Evolutionary conservation across 2,888 invertebrate genomes (phyloP).

Genomic region (Gastracanthus pulcherrimus): DNA sequence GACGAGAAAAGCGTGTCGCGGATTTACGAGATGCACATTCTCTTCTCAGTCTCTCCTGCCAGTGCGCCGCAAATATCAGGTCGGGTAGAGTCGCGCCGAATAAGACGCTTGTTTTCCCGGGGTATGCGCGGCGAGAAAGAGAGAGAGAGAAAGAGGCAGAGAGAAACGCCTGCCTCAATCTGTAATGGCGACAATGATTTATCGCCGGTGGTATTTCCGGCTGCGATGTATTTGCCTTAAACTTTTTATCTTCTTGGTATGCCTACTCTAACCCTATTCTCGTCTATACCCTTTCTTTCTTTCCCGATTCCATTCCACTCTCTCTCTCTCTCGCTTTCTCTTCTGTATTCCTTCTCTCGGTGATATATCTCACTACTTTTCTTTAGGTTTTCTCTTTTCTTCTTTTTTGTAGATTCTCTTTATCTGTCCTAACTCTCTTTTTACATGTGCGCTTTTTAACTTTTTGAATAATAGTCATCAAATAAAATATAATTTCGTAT

Average conservation of each 20-base stretch:
- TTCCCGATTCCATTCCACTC: constrained; percentile 3
- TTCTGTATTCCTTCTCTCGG: too few relatives aligned
- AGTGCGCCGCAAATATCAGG: background rate
- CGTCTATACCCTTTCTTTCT: constrained; percentile 17
- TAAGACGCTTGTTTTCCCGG: constrained; percentile 28
- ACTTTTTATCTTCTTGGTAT: constrained; percentile 49
- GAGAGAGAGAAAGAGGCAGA: background rate
- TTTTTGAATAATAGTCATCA: too few relatives aligned
- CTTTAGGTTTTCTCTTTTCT: too few relatives aligned
- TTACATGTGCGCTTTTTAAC: too few relatives aligned
- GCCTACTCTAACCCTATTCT: constrained; percentile 20
- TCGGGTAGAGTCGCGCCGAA: background rate
- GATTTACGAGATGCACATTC: constrained; percentile 37
- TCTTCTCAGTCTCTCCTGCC: constrained; percentile 10
- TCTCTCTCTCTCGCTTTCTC: background rate
- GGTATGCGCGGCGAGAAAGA: background rate
- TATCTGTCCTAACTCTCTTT: too few relatives aligned
- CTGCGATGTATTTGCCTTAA: constrained; percentile 27
- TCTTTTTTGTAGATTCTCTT: too few relatives aligned
- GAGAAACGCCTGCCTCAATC: constrained; percentile 33
- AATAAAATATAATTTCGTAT: too few relatives aligned
- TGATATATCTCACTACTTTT: background rate
- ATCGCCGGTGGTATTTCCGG: constrained; percentile 32
- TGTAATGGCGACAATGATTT: constrained; percentile 50
- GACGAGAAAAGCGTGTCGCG: constrained; percentile 34